phyloP scores from a whole-genome alignment of 2,113 vertebrate genomes.

The Limnothrissa miodon region DNA sequence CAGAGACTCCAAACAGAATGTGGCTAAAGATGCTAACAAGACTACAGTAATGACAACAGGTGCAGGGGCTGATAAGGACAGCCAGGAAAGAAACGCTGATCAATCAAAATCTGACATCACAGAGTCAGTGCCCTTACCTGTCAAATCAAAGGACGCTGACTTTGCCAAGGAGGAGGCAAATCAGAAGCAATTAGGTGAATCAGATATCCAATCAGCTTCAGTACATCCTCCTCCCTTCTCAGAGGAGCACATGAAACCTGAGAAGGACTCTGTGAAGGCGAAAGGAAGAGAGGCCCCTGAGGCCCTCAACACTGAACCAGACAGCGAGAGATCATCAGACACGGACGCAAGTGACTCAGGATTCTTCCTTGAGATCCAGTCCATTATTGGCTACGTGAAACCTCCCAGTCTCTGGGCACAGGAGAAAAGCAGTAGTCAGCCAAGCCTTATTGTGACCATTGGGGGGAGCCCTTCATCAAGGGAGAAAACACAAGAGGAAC shows the following conservation, averaged over 20 bases:
- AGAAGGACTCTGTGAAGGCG: not conserved
- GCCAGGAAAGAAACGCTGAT: not conserved
- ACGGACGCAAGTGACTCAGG: not conserved
- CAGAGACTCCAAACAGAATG: not conserved
- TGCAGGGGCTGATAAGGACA: not conserved
- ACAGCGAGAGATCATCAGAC: not conserved
- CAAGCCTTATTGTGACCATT: not conserved
- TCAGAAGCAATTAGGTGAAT: not conserved
- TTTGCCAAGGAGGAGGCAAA: not conserved
- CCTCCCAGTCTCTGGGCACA: not conserved
- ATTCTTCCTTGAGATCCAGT: conserved; percentile 10
- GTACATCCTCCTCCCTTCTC: not conserved
- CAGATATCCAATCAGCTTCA: not conserved
- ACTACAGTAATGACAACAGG: not conserved
- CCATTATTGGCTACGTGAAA: not conserved
- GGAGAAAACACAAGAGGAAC: not conserved
- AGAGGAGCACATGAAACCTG: not conserved
- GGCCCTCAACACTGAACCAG: conserved; percentile 38
- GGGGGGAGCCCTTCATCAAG: not conserved
- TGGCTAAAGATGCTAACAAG: not conserved
- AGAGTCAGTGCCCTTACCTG: not conserved
- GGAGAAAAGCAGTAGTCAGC: not conserved
- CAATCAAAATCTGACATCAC: not conserved
- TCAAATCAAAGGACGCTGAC: not conserved
- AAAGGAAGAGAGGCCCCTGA: not conserved